These are phyloP conservation scores for Diplazon laetatorius DNA, from an alignment of 2,888 invertebrate genomes.

Conservation along the genomic window DNA sequence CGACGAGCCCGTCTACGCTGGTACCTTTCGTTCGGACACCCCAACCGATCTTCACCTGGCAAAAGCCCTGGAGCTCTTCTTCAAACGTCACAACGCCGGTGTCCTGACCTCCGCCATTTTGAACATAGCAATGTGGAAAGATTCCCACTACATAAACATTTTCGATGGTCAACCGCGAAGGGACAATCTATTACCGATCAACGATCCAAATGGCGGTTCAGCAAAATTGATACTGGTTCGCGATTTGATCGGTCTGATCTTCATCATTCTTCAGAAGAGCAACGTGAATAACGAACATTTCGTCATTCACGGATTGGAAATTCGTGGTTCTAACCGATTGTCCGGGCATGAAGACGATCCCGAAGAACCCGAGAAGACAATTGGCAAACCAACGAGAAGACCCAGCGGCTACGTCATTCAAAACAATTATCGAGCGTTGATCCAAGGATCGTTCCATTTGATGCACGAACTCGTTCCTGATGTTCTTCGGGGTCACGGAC, in stretches of 20 bases:
- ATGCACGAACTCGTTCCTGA: slow-evolving; percentile 71
- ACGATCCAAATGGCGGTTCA: slow-evolving; percentile 62
- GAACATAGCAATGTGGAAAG: slow-evolving; percentile 78
- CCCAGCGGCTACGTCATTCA: slow-evolving; percentile 74
- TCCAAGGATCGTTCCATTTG: slow-evolving; percentile 77
- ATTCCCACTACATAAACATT: slow-evolving; percentile 70
- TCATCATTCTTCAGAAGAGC: slow-evolving; percentile 77
- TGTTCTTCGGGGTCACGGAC: slow-evolving; percentile 72
- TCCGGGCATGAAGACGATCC: slow-evolving; percentile 56
- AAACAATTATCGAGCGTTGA: slow-evolving; percentile 73
- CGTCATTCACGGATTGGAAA: slow-evolving; percentile 71
- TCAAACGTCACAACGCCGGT: slow-evolving; percentile 72
- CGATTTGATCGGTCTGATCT: slow-evolving; percentile 73
- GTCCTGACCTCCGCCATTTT: slow-evolving; percentile 75
- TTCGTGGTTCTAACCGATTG: slow-evolving; percentile 67
- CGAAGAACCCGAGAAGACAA: slow-evolving; percentile 58
- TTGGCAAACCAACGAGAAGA: slow-evolving; percentile 67
- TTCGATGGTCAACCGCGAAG: slow-evolving; percentile 78
- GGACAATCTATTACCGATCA: slow-evolving; percentile 65
- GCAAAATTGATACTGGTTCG: slow-evolving; percentile 76
- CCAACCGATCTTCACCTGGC: slow-evolving; percentile 75
- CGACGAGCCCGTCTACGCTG: slow-evolving; percentile 76
- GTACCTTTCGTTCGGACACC: slow-evolving; percentile 75
- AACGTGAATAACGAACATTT: slow-evolving; percentile 76
- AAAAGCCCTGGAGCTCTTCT: slow-evolving; percentile 77